Conservation (phyloP, 2,113 vertebrate genomes). For the Strix aluco region DNA sequence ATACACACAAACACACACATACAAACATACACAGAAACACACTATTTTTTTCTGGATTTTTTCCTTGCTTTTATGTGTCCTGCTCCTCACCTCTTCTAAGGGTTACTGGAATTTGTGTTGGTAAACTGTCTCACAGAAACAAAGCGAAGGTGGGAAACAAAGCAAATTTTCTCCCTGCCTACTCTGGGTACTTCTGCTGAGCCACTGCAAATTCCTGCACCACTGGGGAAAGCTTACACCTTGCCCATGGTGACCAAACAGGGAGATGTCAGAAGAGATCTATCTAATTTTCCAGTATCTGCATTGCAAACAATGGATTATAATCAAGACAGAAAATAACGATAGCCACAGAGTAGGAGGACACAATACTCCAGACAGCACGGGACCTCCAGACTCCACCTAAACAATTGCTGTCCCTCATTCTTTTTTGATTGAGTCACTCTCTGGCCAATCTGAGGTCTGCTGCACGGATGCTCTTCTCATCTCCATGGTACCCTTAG, state of each 20-base stretch:
- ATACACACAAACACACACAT: neutral
- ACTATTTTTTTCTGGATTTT: neutral
- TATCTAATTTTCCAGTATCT: neutral
- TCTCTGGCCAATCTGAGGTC: neutral
- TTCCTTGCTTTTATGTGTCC: neutral
- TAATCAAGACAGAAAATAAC: neutral
- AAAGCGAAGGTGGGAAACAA: neutral
- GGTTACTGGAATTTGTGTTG: neutral
- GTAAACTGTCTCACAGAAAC: neutral
- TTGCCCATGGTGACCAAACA: neutral
- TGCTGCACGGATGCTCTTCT: neutral
- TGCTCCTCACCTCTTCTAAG: neutral
- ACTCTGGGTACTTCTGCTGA: neutral
- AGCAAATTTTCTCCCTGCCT: neutral
- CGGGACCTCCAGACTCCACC: neutral
- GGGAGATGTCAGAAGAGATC: neutral
- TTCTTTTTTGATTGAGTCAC: neutral
- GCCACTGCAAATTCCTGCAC: neutral
- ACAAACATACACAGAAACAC: neutral
- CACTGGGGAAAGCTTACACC: neutral
- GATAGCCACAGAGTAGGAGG: neutral
- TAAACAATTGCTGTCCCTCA: neutral
- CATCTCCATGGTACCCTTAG: neutral
- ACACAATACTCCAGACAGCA: neutral
- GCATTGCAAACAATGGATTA: neutral